Conservation (phyloP, 1,140 invertebrate genomes). For the Neuroterus valhalla region DNA sequence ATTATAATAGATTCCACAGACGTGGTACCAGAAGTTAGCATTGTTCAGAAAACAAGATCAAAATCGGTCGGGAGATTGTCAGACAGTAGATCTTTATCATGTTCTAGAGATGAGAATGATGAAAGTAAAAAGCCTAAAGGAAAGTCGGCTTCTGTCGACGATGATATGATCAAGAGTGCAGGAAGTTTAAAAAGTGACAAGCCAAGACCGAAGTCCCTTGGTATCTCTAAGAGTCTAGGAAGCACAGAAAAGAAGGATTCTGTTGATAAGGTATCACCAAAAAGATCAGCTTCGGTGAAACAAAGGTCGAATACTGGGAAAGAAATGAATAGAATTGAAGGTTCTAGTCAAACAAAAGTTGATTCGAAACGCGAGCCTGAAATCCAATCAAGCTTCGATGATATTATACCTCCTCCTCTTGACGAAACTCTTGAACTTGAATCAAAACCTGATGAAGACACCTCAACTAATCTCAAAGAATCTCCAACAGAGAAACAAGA, state of each 20-base stretch:
- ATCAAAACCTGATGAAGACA: conserved; percentile 33
- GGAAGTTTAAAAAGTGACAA: conserved; percentile 59
- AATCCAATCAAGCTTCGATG: neutral
- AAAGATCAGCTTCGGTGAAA: conserved; percentile 57
- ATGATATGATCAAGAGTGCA: conserved; percentile 66
- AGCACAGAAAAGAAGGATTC: conserved; percentile 70
- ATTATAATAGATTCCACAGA: conserved; percentile 73
- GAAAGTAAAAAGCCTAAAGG: conserved; percentile 60
- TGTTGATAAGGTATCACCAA: conserved; percentile 68
- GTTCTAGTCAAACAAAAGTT: conserved; percentile 5
- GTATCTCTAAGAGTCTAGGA: conserved; percentile 71
- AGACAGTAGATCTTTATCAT: conserved; percentile 62
- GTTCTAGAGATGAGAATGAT: conserved; percentile 64
- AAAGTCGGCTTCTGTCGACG: conserved; percentile 71
- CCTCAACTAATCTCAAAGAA: conserved; percentile 37
- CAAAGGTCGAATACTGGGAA: conserved; percentile 53
- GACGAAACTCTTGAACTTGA: conserved; percentile 32
- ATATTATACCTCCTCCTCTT: conserved; percentile 26
- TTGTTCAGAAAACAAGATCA: conserved; percentile 72
- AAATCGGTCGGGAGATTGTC: conserved; percentile 68
- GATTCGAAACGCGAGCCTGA: too few relatives aligned
- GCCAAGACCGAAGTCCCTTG: conserved; percentile 67
- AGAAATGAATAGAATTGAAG: conserved; percentile 38
- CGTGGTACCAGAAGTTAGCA: conserved; percentile 68
- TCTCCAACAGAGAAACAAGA: conserved; percentile 46